A percentile compares a stretch with the other conserved stretches of the same genome.
These are phyloP conservation scores for Spialia ferax DNA, from an alignment of 2,888 invertebrate genomes.

Conservation along the genomic window DNA sequence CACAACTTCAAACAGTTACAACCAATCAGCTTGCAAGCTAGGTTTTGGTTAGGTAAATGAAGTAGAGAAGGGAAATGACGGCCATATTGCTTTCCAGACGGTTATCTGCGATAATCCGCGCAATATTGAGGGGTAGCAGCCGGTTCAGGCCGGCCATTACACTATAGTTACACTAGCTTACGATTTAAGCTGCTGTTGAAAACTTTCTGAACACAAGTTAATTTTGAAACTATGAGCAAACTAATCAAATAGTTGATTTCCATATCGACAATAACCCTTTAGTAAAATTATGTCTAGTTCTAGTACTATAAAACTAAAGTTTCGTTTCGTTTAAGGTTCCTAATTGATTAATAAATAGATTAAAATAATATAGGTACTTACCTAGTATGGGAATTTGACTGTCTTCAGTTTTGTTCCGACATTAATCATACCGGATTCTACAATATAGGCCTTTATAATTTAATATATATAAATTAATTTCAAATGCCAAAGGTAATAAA, in stretches of 20 bases:
- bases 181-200: neutral
- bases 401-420: too few species aligned
- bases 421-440: too few species aligned
- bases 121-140: conserved; percentile 22
- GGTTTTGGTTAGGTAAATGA: neutral
- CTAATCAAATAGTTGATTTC: neutral
- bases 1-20: neutral
- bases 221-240: neutral
- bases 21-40: neutral
- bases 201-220: conserved; percentile 5
- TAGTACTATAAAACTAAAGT: too few species aligned
- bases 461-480: too few species aligned
- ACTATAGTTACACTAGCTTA: conserved; percentile 6
- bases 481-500: too few species aligned
- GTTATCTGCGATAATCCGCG: conserved; percentile 29
- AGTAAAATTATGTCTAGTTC: too few species aligned
- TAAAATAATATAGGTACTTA: too few species aligned
- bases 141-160: neutral
- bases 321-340: too few species aligned
- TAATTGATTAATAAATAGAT: too few species aligned
- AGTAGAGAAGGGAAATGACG: conserved; percentile 3
- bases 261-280: neutral
- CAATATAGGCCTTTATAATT: too few species aligned
- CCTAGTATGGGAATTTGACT: too few species aligned
- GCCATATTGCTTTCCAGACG: conserved; percentile 24